phyloP scores from a whole-genome alignment of 2,888 invertebrate genomes.

The Cephus nigrinus region DNA sequence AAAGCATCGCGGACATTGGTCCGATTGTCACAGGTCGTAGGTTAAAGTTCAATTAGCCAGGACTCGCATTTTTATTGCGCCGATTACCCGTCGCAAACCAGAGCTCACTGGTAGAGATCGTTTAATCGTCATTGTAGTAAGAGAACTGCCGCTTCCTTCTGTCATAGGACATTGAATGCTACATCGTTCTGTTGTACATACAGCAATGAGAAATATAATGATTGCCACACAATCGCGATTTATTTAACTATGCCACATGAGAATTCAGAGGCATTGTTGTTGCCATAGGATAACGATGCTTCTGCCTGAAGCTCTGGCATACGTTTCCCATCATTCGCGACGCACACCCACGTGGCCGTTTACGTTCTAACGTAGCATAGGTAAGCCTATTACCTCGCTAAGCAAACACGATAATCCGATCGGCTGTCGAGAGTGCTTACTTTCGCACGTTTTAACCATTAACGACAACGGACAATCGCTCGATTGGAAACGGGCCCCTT shows the following conservation, averaged over 20 bases:
- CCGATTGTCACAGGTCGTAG: not conserved
- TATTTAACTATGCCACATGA: not conserved
- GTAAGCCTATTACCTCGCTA: slow-evolving; percentile 52
- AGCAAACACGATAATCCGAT: slow-evolving; percentile 57
- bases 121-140: slow-evolving; percentile 1
- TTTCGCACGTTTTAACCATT: slow-evolving; percentile 60
- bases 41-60: not conserved
- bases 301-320: not conserved
- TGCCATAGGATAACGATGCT: not conserved
- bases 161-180: not conserved
- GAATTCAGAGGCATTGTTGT: not conserved
- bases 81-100: slow-evolving; percentile 5
- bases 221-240: not conserved
- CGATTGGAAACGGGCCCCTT: not conserved
- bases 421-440: slow-evolving; percentile 51
- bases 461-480: slow-evolving; percentile 14
- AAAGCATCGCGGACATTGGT: not conserved
- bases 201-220: not conserved
- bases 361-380: slow-evolving; percentile 24
- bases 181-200: not conserved
- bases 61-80: slow-evolving; percentile 12
- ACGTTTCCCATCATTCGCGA: not conserved
- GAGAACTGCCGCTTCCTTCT: not conserved
- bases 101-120: slow-evolving; percentile 6
- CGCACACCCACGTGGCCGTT: slow-evolving; percentile 19